phyloP scores from a whole-genome alignment of 2,888 invertebrate species.

The Xestobium rufovillosum region DNA sequence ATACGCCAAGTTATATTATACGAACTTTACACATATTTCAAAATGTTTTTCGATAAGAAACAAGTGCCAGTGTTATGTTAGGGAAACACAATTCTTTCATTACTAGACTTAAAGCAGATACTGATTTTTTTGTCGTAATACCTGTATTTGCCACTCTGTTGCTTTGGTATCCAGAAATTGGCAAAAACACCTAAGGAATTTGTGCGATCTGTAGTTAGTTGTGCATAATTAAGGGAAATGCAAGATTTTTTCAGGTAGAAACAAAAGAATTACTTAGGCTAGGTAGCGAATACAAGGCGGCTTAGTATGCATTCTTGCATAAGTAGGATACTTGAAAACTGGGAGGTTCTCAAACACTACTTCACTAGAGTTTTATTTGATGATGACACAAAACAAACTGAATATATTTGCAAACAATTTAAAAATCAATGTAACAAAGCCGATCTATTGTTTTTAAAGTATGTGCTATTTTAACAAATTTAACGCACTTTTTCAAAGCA shows the following conservation, averaged over 20 bases:
- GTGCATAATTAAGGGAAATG: neutral
- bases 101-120: neutral
- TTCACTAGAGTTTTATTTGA: neutral
- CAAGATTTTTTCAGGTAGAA: neutral
- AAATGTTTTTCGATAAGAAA: neutral
- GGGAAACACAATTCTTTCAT: neutral
- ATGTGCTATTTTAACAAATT: too few relatives aligned
- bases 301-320: neutral
- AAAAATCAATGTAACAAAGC: neutral
- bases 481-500: slow-evolving; percentile 2
- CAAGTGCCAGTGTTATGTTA: neutral
- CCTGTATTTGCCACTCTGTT: slow-evolving; percentile 2
- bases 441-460: neutral
- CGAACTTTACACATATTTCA: neutral
- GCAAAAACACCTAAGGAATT: neutral
- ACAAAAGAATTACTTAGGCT: slow-evolving; percentile 1
- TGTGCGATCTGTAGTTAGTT: neutral
- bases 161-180: neutral
- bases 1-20: too few relatives aligned
- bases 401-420: neutral
- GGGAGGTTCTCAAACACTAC: neutral
- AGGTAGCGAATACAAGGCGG: neutral
- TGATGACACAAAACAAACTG: neutral
- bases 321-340: neutral
- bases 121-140: neutral